Evolutionary conservation across 2,113 vertebrate species (phyloP), one percentile per base, ranked within the genome.

Genomic region (Lampris megalopsis): DNA sequence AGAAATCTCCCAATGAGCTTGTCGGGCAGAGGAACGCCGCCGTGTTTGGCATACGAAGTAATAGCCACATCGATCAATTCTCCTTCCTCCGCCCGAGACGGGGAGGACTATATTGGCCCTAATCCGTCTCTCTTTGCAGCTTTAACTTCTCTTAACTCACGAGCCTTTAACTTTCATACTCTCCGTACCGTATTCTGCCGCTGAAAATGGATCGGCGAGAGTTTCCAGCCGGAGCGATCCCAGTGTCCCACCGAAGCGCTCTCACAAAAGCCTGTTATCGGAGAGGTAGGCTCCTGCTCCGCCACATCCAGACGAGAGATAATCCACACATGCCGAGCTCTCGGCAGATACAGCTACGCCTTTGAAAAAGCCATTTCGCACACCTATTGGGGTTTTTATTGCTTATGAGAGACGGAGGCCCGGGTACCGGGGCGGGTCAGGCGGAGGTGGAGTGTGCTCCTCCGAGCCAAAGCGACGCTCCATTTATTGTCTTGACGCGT

Each of bases 21-120:
- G 64, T 24, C 5, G 70, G 53, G 50, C 5, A 79, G 61, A 59
- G 77, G 75, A 78, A 70, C 41, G 62, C 42, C 56, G 86, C 89
- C 84, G 68, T 75, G 77, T 86, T 86, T 78, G 60, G 71, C 63
- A 11, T 49, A 60, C 57, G 13, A 63, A 69, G n/a, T 83, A 88
- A 88, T 83, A 76, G 65, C 62, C 67, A 74, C 86, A 89, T 91
- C 77, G 79, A 86, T 89, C 76, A 88, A 64, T 49, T 59, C 11
- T 6, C 35, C 13, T 9, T 47, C 71, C 36, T 85, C 54, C 64
- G 86, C 83, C 87, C 82, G 69, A 63, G 83, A 59, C 35, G 40
- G 42, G 59, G 38, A 65, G 47, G 64, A 66, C 85, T 73, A 79
- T 49, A 10, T 50, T 63, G 50, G 62, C 57, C 9, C 68, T 64